Percentiles rank a stretch among this genome's conserved stretches.
Conservation (phyloP, 2,113 vertebrate genomes). For the Elephas maximus region DNA sequence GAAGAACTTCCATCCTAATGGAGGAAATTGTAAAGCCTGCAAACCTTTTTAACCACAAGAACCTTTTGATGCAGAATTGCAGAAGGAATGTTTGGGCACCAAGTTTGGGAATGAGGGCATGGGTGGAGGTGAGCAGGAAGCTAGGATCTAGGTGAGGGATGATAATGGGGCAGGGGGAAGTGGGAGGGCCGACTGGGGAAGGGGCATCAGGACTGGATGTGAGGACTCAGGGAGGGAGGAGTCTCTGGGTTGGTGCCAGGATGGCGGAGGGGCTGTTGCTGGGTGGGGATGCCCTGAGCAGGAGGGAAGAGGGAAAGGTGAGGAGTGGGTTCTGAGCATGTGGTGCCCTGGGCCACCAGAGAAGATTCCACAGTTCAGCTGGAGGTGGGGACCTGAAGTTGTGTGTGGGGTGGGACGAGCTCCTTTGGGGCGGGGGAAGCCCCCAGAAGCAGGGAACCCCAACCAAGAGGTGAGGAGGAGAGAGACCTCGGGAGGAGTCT, state of each 20-base stretch:
- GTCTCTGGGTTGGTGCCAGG: background rate
- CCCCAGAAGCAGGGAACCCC: background rate
- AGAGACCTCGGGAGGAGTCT: background rate
- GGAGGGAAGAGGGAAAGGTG: background rate
- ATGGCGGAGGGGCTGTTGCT: background rate
- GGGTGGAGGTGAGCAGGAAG: background rate
- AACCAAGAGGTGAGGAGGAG: background rate
- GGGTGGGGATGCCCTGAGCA: too few species aligned
- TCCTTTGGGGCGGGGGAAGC: background rate
- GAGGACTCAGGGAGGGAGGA: too few species aligned
- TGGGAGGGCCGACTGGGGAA: background rate
- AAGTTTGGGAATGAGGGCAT: background rate
- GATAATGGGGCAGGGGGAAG: background rate
- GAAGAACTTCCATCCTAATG: background rate
- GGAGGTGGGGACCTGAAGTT: background rate
- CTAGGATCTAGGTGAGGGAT: background rate
- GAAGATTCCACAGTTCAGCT: background rate
- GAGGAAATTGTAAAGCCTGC: too few species aligned
- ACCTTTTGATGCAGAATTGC: background rate
- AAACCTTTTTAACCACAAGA: background rate
- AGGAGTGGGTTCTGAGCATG: background rate
- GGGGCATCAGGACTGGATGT: background rate
- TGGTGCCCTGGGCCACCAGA: background rate
- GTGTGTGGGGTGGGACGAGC: background rate
- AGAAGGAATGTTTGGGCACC: background rate